These are phyloP conservation scores for Apotomis betuletana DNA, from an alignment of 2,888 invertebrate genomes.

Conservation along the genomic window DNA sequence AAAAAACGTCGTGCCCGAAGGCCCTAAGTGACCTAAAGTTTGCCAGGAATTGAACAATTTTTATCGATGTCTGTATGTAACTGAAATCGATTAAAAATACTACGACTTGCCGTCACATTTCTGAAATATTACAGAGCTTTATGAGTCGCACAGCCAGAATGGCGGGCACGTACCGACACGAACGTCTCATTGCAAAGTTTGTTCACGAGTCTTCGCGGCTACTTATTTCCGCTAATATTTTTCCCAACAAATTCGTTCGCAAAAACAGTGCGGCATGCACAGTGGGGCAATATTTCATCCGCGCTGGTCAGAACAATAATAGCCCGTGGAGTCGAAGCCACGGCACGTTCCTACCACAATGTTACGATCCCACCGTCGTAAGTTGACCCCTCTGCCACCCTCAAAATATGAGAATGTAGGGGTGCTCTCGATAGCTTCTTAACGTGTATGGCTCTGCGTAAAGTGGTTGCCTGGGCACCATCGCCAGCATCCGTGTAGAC, in stretches of 20 bases:
- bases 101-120: background rate
- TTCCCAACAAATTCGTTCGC: constrained; percentile 77
- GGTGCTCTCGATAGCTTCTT: constrained; percentile 46
- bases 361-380: constrained; percentile 67
- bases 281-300: constrained; percentile 82
- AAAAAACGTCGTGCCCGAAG: no score
- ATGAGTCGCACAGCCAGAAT: constrained; percentile 1
- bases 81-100: background rate
- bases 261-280: constrained; percentile 78
- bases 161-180: constrained; percentile 37
- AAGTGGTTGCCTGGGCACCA: constrained; percentile 66
- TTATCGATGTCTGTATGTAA: background rate
- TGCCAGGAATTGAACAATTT: no score
- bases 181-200: constrained; percentile 66
- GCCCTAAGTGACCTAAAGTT: no score
- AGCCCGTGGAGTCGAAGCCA: constrained; percentile 78
- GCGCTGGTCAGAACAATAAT: constrained; percentile 83
- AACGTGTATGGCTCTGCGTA: constrained; percentile 51
- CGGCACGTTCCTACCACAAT: constrained; percentile 82
- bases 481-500: constrained; percentile 82
- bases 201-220: constrained; percentile 68
- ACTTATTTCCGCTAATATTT: constrained; percentile 77
- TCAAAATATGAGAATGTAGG: constrained; percentile 49
- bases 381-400: constrained; percentile 57
- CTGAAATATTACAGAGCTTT: background rate